phyloP scores from a whole-genome alignment of 2,113 vertebrate genomes.

The Cnemophilus loriae region DNA sequence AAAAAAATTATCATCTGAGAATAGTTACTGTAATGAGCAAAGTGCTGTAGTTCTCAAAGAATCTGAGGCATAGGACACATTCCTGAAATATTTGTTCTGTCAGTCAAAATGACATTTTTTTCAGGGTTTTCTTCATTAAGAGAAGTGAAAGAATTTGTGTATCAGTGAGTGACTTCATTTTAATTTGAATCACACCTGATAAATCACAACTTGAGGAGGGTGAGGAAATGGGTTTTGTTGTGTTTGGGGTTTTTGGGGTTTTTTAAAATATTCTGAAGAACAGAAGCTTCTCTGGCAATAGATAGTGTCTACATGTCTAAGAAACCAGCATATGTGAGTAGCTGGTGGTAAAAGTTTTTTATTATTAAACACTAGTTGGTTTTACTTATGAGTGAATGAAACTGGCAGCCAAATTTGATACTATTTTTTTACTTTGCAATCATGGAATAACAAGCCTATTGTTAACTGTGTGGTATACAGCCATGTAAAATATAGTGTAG shows the following conservation, averaged over 20 bases:
- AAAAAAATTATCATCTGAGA: background rate
- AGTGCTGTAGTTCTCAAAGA: background rate
- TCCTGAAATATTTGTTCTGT: conserved; percentile 4
- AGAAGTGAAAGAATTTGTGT: background rate
- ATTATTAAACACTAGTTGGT: background rate
- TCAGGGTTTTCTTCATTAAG: background rate
- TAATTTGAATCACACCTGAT: background rate
- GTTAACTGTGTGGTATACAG: background rate
- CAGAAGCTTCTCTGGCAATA: background rate
- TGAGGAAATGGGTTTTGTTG: background rate
- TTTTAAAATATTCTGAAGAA: background rate
- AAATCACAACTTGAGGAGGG: background rate
- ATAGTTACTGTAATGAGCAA: background rate
- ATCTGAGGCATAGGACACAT: background rate
- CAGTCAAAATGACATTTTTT: background rate
- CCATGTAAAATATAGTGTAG: background rate
- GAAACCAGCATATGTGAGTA: background rate
- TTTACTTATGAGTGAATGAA: background rate
- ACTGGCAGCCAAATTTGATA: background rate
- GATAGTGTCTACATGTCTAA: background rate
- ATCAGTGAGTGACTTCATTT: background rate
- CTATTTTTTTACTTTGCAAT: background rate
- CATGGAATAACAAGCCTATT: background rate
- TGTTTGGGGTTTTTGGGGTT: background rate
- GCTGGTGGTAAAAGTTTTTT: background rate